Base-by-base conservation (phyloP, 2,888 invertebrate genomes). In the Hylaea fasciaria region DNA sequence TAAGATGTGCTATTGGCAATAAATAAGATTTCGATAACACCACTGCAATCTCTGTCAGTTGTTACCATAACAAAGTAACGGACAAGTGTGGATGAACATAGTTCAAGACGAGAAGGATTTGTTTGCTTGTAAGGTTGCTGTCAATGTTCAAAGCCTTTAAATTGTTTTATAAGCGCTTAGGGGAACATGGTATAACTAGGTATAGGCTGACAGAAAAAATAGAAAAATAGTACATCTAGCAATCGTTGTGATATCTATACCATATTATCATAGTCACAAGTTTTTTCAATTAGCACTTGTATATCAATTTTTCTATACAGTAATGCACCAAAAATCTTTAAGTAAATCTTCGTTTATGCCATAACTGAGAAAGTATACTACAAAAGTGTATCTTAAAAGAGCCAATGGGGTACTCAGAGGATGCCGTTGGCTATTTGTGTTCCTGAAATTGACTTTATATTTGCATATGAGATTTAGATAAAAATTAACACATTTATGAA, bases 361-460 rank as follows among this genome's bases (percentile, higher is more conserved):
- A 32, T 47, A 47, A 32, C 0, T 14, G 9, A 32, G 46, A 47
- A 16, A 45, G 12, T 45, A 35, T 47, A 11, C 3, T 32, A 47
- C 11, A 47, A 14, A 32, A 11, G 10, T n/a, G 16, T 16, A 48
- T 11, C 11, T 13, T 43, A 12, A 56, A 29, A 43, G 17, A 44
- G 17, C 35, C 40, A 41, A 5, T 29, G 17, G 40, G 37, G 47
- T 45, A 52, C 39, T 16, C 12, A 35, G 28, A 49, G 14, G n/a
- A 16, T 28, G 41, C 63, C 56, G 49, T 49, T 17, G 11, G 49
- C n/a, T 45, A 32, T 57, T 57, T 65, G 70, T 76, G 78, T 80
- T 82, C 77, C 76, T 82, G 62, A 66, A 68, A 66, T 78, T 66
- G 74, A 71, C 73, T 75, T 73, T 76, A 74, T 66, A 66, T 72